A percentile compares a stretch with the other conserved stretches of the same genome.
Conservation (phyloP, 2,797 vertebrate species). For the Tarsius wallacei region DNA sequence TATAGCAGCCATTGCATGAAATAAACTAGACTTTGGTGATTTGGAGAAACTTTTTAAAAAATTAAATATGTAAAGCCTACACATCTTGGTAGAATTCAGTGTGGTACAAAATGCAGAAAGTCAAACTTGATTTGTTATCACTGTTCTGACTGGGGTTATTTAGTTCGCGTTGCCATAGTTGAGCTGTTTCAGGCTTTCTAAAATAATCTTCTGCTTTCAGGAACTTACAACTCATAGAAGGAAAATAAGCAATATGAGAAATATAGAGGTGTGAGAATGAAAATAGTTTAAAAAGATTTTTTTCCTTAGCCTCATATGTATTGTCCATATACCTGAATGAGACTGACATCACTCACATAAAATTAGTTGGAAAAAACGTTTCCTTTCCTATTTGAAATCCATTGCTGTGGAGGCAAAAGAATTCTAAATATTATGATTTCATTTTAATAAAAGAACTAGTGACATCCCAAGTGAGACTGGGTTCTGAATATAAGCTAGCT, state of each 20-base stretch:
- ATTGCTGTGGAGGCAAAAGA: neutral
- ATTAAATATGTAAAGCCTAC: neutral
- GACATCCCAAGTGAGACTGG: neutral
- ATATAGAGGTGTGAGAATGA: neutral
- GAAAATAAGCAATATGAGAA: constrained; percentile 12
- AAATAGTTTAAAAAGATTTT: constrained; percentile 57
- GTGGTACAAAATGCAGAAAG: neutral
- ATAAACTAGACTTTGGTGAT: constrained; percentile 9
- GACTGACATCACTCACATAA: neutral
- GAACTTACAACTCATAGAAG: neutral
- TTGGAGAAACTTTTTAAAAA: constrained; percentile 14
- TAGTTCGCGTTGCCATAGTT: neutral
- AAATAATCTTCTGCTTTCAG: constrained; percentile 37
- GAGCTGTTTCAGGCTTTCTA: constrained; percentile 2
- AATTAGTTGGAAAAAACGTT: constrained; percentile 46
- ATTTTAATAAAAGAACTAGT: constrained; percentile 28
- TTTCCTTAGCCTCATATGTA: neutral
- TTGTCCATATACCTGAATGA: constrained; percentile 22
- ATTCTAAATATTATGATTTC: constrained; percentile 28
- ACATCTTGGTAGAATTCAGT: constrained; percentile 5
- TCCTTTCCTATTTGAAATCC: constrained; percentile 31
- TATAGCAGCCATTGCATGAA: neutral
- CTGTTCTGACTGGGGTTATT: neutral
- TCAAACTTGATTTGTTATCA: constrained; percentile 45
- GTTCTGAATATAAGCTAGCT: constrained; percentile 5